Evolutionary conservation across 2,797 vertebrate species (phyloP).

Genomic region (Anguilla pacifica): DNA sequence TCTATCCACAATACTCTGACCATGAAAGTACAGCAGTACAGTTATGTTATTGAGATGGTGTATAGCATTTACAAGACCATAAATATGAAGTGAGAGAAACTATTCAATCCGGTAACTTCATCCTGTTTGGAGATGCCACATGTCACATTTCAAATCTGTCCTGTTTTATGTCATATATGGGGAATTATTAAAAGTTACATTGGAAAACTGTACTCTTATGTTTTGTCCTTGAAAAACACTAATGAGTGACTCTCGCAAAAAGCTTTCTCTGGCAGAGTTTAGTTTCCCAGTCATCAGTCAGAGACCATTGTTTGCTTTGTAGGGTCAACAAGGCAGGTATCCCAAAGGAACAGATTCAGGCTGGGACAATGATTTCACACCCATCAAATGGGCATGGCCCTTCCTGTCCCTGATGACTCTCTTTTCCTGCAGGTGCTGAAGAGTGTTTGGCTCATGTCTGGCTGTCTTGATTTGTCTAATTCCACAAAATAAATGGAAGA

Average conservation of each 20-base stretch:
- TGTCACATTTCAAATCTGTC: background rate
- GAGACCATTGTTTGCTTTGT: constrained; percentile 64
- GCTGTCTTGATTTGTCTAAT: constrained; percentile 75
- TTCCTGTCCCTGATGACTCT: constrained; percentile 19
- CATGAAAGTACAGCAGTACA: background rate
- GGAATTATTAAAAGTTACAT: background rate
- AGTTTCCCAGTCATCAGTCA: constrained; percentile 75
- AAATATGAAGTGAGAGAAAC: background rate
- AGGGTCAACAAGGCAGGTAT: constrained; percentile 63
- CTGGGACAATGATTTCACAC: constrained; percentile 68
- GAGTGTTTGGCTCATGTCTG: constrained; percentile 85
- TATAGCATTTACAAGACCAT: background rate
- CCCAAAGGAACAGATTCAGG: constrained; percentile 51
- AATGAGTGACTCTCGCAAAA: constrained; percentile 64
- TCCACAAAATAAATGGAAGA: constrained; percentile 67
- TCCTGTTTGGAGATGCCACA: background rate
- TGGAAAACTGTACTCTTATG: background rate
- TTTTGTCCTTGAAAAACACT: constrained; percentile 38
- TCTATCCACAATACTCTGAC: background rate
- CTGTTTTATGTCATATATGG: background rate
- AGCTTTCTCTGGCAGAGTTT: constrained; percentile 60
- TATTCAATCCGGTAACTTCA: background rate
- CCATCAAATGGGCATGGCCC: constrained; percentile 48
- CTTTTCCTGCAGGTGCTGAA: constrained; percentile 56
- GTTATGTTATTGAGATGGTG: background rate